Conservation (phyloP, 2,888 invertebrate genomes). For the Agriopis leucophaearia region DNA sequence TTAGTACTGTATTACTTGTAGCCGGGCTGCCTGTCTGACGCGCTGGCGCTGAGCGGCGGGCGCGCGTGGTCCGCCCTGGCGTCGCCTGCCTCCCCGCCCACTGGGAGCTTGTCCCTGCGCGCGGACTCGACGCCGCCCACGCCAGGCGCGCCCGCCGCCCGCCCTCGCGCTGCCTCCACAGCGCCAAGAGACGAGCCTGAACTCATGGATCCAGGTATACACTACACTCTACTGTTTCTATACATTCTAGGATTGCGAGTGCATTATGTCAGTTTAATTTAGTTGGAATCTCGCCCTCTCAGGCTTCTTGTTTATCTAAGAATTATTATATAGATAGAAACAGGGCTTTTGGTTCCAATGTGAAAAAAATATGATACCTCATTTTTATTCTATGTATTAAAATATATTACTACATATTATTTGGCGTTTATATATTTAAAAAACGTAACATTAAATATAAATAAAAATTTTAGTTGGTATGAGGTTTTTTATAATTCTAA, state of each 20-base stretch:
- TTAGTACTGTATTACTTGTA: conserved; percentile 46
- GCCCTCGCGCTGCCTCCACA: conserved; percentile 66
- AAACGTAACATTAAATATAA: no score
- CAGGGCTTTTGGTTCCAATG: no score
- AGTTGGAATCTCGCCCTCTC: not conserved
- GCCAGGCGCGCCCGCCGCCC: conserved; percentile 53
- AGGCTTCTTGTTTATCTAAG: no score
- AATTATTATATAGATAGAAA: no score
- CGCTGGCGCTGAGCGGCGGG: conserved; percentile 86
- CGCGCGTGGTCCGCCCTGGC: conserved; percentile 80
- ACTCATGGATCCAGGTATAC: conserved; percentile 66
- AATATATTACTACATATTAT: no score
- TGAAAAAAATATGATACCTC: no score
- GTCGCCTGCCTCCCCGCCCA: conserved; percentile 84
- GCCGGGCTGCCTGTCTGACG: conserved; percentile 92
- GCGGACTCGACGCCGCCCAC: conserved; percentile 64
- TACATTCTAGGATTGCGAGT: no score
- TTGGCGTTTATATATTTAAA: no score
- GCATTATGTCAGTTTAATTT: no score
- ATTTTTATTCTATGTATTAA: no score
- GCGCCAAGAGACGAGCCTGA: conserved; percentile 76
- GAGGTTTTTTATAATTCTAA: no score
- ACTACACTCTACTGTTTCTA: not conserved
- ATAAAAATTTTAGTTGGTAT: no score
- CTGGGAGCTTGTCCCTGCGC: conserved; percentile 65